phyloP scores from a whole-genome alignment of 2,888 invertebrate genomes.

The Drosophila melanosoma region DNA sequence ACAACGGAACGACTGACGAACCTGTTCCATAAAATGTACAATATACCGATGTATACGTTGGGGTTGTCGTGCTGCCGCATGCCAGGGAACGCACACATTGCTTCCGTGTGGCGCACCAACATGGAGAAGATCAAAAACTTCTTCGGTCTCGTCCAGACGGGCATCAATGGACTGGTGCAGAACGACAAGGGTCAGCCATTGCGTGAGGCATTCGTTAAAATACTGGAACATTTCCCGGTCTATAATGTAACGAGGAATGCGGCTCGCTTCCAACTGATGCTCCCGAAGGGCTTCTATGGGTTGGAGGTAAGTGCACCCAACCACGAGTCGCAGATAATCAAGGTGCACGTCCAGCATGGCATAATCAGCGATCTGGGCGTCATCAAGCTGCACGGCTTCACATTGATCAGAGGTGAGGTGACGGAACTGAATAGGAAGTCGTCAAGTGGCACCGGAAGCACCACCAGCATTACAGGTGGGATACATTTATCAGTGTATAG shows the following conservation, averaged over 20 bases:
- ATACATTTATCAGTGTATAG: background rate
- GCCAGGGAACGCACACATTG: slow-evolving; percentile 89
- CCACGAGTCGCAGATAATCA: slow-evolving; percentile 86
- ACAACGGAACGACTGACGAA: slow-evolving; percentile 86
- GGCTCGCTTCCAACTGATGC: slow-evolving; percentile 90
- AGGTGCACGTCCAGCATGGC: slow-evolving; percentile 78
- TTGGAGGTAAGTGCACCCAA: slow-evolving; percentile 88
- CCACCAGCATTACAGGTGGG: slow-evolving; percentile 55
- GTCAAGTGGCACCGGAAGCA: slow-evolving; percentile 2
- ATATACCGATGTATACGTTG: slow-evolving; percentile 89
- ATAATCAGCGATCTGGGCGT: slow-evolving; percentile 71
- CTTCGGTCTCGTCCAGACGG: slow-evolving; percentile 88
- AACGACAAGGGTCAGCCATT: slow-evolving; percentile 89
- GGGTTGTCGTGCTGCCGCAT: slow-evolving; percentile 94
- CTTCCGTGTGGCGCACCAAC: slow-evolving; percentile 90
- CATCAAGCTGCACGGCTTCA: slow-evolving; percentile 62
- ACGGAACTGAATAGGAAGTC: slow-evolving; percentile 64
- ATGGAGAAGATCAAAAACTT: slow-evolving; percentile 88
- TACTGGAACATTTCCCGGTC: slow-evolving; percentile 86
- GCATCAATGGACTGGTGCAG: slow-evolving; percentile 90
- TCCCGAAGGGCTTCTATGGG: slow-evolving; percentile 89
- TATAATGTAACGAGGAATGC: slow-evolving; percentile 89
- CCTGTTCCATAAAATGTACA: slow-evolving; percentile 87
- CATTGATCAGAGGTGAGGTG: slow-evolving; percentile 64
- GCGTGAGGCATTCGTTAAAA: slow-evolving; percentile 89